These are phyloP conservation scores for Porites australiensis DNA, from an alignment of 64 coral and sea anemone species.

Conservation along the genomic window DNA sequence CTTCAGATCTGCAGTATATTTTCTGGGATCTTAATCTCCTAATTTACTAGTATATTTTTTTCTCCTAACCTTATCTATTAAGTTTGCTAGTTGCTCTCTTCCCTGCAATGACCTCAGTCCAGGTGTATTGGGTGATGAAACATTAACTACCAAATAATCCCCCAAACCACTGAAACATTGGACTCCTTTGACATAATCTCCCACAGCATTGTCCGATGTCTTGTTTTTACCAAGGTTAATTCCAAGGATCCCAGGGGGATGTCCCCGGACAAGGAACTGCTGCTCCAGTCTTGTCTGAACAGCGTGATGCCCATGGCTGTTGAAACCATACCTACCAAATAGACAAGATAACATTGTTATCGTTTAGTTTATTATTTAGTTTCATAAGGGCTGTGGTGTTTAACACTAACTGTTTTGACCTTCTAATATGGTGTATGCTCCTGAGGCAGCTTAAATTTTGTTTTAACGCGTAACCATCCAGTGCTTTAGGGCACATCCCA, in stretches of 20 bases:
- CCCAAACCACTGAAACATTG: conserved; percentile 74
- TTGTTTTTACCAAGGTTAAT: conserved; percentile 98
- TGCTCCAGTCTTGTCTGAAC: conserved; percentile 61
- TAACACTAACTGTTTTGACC: too few relatives aligned
- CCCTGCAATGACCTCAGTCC: conserved; percentile 95
- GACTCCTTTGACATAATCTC: conserved; percentile 88
- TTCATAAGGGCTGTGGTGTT: too few relatives aligned
- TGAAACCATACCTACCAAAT: conserved; percentile 91
- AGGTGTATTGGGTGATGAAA: conserved; percentile 96
- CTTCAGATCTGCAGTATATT: too few relatives aligned
- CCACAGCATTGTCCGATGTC: conserved; percentile 72
- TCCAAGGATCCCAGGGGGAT: conserved; percentile 74
- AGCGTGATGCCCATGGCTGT: conserved; percentile 83
- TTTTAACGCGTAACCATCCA: too few relatives aligned
- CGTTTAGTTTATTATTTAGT: too few relatives aligned
- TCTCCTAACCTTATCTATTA: conserved; percentile 81
- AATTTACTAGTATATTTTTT: background rate
- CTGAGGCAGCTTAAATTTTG: too few relatives aligned
- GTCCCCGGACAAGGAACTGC: background rate
- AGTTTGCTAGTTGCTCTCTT: conserved; percentile 72
- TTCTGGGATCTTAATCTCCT: too few relatives aligned
- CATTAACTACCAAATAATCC: conserved; percentile 93
- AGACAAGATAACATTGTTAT: too few relatives aligned
- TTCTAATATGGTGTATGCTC: too few relatives aligned
- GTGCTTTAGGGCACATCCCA: too few relatives aligned